Conservation (phyloP, 2,888 invertebrate species). For the Coelogynopora nodosa region DNA sequence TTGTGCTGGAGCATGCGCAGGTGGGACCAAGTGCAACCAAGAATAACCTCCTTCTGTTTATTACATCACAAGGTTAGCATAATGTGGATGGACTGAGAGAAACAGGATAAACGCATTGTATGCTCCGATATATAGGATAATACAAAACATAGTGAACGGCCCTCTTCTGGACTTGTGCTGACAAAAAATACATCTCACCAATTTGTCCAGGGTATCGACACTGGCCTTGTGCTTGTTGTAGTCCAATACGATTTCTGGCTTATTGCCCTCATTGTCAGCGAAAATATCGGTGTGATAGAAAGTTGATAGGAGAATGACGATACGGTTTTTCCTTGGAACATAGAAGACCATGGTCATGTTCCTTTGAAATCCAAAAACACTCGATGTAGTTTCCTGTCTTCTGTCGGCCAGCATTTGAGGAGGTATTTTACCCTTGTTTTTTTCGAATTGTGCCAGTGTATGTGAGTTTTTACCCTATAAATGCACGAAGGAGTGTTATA, state of each 20-base stretch:
- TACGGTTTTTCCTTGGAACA: slow-evolving; percentile 15
- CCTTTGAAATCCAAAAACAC: slow-evolving; percentile 34
- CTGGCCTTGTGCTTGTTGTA: slow-evolving; percentile 40
- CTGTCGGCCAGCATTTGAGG: slow-evolving; percentile 30
- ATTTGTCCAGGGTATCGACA: slow-evolving; percentile 38
- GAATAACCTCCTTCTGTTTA: slow-evolving; percentile 18
- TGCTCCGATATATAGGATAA: slow-evolving; percentile 34
- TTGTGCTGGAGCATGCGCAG: slow-evolving; percentile 5
- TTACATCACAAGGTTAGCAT: background rate
- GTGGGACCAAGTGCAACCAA: background rate
- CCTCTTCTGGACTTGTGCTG: background rate
- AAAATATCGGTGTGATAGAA: slow-evolving; percentile 24
- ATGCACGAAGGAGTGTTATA: slow-evolving; percentile 1
- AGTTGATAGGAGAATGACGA: slow-evolving; percentile 31
- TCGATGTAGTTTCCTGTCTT: background rate
- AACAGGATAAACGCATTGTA: slow-evolving; percentile 35
- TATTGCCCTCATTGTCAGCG: background rate
- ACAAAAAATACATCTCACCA: slow-evolving; percentile 22
- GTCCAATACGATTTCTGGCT: slow-evolving; percentile 31
- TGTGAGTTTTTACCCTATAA: background rate
- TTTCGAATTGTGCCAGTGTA: background rate
- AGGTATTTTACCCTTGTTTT: slow-evolving; percentile 21
- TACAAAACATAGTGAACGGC: slow-evolving; percentile 35
- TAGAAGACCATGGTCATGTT: slow-evolving; percentile 35
- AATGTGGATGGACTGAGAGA: slow-evolving; percentile 34